Evolutionary conservation across 2,797 vertebrate species (phyloP), one percentile per base, ranked within the genome.

Genomic region (Cossypha heuglini): DNA sequence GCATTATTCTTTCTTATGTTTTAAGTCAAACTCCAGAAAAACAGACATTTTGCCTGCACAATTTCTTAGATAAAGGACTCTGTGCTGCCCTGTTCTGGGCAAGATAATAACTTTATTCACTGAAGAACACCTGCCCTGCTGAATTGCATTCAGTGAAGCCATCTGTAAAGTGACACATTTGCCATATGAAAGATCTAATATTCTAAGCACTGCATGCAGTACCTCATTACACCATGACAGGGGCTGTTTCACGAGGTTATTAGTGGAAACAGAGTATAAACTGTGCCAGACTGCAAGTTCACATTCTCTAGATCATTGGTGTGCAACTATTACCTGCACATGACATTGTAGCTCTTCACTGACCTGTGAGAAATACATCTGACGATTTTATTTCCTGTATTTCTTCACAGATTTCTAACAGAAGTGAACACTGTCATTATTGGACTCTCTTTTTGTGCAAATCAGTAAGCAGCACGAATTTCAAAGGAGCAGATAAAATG

Each of bases 361-460:
- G 43, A 73, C 51, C 58, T 48, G 37, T 33, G 29, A 81, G 49
- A 84, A 91, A 87, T 17, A 42, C 4, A 35, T 42, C n/a, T 49
- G 25, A 40, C n/a, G 1, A 52, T 48, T 91, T 69, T 79, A 85
- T 83, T 73, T 91, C 64, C 45, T 46, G 4, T 48, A 42, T 46
- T 89, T 78, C 84, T 76, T 84, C 40, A 71, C 52, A 86, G 58
- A 83, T 75, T 86, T 69, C 40, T 54, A 42, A 58, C 11, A 77
- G 48, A 86, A 91, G 37, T 81, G 67, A 85, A 73, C 19, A 8
- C 4, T 78, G 57, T 16, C 37, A 16, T 64, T 55, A 59, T 1
- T 40, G 22, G 43, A 17, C 11, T 55, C 18, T 49, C 68, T 49
- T 63, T 69, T 35, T 40, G 69, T 31, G n/a, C 18, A 15, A 35